Evolutionary conservation across 1,140 invertebrate species (phyloP).

Genomic region (Sinella curviseta): DNA sequence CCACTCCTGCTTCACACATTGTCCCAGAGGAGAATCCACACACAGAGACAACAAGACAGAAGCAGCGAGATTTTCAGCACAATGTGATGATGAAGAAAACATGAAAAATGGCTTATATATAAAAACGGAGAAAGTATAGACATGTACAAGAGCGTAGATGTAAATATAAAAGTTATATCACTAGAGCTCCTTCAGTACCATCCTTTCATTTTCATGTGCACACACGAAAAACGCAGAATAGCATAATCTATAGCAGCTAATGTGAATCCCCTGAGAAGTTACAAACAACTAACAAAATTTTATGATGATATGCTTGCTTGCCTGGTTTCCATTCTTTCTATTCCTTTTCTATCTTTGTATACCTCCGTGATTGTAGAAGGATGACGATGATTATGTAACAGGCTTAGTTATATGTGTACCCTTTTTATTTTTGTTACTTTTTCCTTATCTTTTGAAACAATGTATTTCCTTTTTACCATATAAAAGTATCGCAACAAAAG

Average conservation of each 20-base stretch:
- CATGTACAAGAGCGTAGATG: not conserved
- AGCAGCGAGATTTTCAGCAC: not conserved
- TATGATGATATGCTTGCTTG: not conserved
- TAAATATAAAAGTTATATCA: not conserved
- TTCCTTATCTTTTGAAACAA: not conserved
- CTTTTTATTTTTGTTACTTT: not conserved
- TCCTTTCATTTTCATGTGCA: not conserved
- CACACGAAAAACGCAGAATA: too few relatives aligned
- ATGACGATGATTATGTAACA: not conserved
- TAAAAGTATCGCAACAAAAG: too few relatives aligned
- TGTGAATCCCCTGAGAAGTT: conserved; percentile 13
- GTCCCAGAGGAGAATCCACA: not conserved
- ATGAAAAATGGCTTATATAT: not conserved
- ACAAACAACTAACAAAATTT: conserved; percentile 3
- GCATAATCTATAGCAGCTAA: not conserved
- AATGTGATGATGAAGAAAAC: not conserved
- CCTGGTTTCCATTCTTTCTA: not conserved
- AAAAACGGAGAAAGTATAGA: not conserved
- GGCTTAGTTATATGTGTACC: not conserved
- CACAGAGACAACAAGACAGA: not conserved
- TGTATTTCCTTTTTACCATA: too few relatives aligned
- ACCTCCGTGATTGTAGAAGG: not conserved
- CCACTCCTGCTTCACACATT: not conserved
- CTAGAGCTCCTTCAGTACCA: not conserved
- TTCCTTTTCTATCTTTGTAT: not conserved